phyloP scores from a whole-genome alignment of 2,888 invertebrate genomes.

The Chymomyza amoena region DNA sequence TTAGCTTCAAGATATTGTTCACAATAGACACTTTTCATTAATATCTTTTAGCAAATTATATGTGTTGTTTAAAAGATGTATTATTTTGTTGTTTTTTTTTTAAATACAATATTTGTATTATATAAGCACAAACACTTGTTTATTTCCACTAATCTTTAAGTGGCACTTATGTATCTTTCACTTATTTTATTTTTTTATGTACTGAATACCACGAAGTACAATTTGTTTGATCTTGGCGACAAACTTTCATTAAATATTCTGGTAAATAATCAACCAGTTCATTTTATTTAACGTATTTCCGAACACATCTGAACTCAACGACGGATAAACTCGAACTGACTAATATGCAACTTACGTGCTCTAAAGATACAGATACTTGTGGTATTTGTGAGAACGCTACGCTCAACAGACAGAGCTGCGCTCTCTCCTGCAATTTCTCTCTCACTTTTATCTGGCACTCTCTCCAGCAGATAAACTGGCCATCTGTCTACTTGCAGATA shows the following conservation, averaged over 20 bases:
- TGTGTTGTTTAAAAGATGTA: neutral
- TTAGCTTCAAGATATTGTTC: neutral
- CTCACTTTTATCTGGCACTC: neutral
- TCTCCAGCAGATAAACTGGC: neutral
- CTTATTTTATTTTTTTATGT: conserved; percentile 17
- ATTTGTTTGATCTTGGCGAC: conserved; percentile 5
- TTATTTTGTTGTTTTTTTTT: neutral
- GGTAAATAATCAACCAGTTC: conserved; percentile 1
- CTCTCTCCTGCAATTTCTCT: conserved; percentile 14
- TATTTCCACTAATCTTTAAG: conserved; percentile 25
- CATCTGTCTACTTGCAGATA: neutral
- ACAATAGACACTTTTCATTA: neutral
- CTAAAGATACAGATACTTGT: neutral
- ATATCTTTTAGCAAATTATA: neutral
- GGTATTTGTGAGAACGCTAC: conserved; percentile 7
- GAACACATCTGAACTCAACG: conserved; percentile 75
- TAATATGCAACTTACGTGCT: conserved; percentile 37
- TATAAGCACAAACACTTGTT: conserved; percentile 37
- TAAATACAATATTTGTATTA: conserved; percentile 11
- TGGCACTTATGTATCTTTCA: conserved; percentile 25
- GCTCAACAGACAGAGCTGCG: neutral
- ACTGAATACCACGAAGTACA: neutral
- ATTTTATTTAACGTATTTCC: conserved; percentile 57
- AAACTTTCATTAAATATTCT: conserved; percentile 1
- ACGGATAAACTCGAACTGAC: conserved; percentile 77